Base-by-base conservation (phyloP, 2,113 vertebrate genomes). In the Pimephales promelas region DNA sequence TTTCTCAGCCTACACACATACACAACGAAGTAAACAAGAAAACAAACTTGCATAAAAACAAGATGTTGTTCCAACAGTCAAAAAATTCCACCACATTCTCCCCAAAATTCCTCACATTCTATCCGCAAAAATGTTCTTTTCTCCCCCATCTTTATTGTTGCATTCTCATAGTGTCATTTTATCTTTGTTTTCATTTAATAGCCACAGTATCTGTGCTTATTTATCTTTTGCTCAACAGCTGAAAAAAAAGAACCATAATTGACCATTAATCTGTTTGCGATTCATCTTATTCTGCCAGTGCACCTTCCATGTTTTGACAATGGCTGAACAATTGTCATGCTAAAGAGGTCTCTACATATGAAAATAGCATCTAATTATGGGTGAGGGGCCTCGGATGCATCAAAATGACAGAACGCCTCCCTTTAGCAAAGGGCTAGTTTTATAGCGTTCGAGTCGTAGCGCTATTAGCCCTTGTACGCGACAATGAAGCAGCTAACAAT, bases 401-500 rank as follows among this genome's bases (percentile, higher is more conserved):
- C 70, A 49, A 91, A 90, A 92, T 92, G 91, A 90, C 87, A 88
- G 88, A 88, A 88, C 88, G 89, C 81, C 73, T 90, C 89, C 86
- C 8, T 79, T 56, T 79, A 88, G 70, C 84, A 90, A 90, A 91
- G 85, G 64, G 64, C 85, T 82, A 90, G 87, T 86, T 90, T 91
- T 91, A 92, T 92, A 90, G 90, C 90, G 49, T 90, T 83, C 86
- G 89, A 88, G 89, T 91, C 81, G 83, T 88, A 83, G 85, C 88
- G 85, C 82, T 83, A 88, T 88, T 91, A 89, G 85, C 89, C 86
- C 88, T 2, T 85, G 83, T 87, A 82, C 89, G 80, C 62, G 88
- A 92, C 92, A 93, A 85, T 89, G 83, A 88, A 90, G 86, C 78
- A 47, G 54, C 83, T 81, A 89, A 93, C 91, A 92, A 91, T 92